phyloP scores from a whole-genome alignment of 2,797 vertebrate species.

The Labeo calbasu region DNA sequence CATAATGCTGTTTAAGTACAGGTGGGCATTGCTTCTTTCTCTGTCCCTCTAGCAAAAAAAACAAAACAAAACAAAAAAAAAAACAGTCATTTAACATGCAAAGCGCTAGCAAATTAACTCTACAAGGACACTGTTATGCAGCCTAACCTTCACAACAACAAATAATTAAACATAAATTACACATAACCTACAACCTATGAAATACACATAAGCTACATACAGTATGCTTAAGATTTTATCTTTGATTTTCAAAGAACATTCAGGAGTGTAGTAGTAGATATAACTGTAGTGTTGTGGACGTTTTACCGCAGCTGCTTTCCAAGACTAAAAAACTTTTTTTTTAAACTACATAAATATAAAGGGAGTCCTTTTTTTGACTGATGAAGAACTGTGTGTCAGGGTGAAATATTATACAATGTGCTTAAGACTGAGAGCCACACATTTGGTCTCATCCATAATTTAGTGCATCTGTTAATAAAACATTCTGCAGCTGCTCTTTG shows the following conservation, averaged over 20 bases:
- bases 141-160: not conserved
- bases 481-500: constrained; percentile 73
- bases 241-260: not conserved
- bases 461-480: constrained; percentile 77
- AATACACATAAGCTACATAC: not conserved
- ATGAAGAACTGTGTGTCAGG: constrained; percentile 65
- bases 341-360: not conserved
- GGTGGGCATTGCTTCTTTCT: not conserved
- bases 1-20: constrained; percentile 28
- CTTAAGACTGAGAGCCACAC: constrained; percentile 64
- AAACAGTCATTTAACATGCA: constrained; percentile 17
- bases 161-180: constrained; percentile 8
- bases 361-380: not conserved
- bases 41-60: constrained; percentile 3
- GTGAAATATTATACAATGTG: constrained; percentile 72
- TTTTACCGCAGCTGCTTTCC: not conserved
- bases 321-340: not conserved
- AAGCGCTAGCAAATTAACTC: constrained; percentile 3
- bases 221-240: not conserved
- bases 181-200: not conserved
- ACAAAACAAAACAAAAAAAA: too few relatives aligned
- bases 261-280: not conserved
- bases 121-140: not conserved
- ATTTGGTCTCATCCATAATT: constrained; percentile 71
- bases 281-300: not conserved